Base-by-base conservation (phyloP, 2,888 invertebrate genomes). In the Phoenoteleia sp. region DNA sequence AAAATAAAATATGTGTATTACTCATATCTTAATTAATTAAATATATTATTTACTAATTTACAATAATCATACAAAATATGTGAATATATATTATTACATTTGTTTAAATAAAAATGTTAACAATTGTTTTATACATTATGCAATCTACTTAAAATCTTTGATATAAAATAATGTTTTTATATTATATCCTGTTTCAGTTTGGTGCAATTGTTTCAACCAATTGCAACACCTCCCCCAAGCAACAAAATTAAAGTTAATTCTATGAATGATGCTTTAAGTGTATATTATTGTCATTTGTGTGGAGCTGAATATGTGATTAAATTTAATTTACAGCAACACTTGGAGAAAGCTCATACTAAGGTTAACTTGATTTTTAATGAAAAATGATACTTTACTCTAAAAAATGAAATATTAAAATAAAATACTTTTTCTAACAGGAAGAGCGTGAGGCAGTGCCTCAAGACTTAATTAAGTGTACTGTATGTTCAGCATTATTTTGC, bases 301-400 rank as follows among this genome's bases (percentile, higher is more conserved):
- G 96, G 96, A 15, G 95, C 95, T 76, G 96, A 96, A 90, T 96
- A 96, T 92, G 94, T 96, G 56, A 95, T 96, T 77, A 96, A 96
- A 92, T 95, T 96, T 72, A 96, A 96, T 93, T 93, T 96, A 86
- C 95, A 95, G 92, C 94, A 93, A 69, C 94, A 94, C 86, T 87
- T 94, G 66, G 94, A 93, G 75, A 89, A 90, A 29, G 88, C 90
- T 64, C 93, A 93, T 58, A 90, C 91, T 7, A 88, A 89, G 90
- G 92, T 92, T 66, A 64, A 7, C 58, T 58, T 49, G 7, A 33
- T 33, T 36, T 52, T 56, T 47, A 15, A 25, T 7, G 17, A 36
- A n/a, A n/a, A n/a, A n/a, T n/a, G n/a, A n/a, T n/a, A n/a, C n/a
- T n/a, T n/a, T n/a, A n/a, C n/a, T n/a, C n/a, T n/a, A n/a, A n/a